Evolutionary conservation across 1,140 invertebrate genomes (phyloP), one percentile per base, ranked within the genome.

Genomic region (Argopecten irradians): DNA sequence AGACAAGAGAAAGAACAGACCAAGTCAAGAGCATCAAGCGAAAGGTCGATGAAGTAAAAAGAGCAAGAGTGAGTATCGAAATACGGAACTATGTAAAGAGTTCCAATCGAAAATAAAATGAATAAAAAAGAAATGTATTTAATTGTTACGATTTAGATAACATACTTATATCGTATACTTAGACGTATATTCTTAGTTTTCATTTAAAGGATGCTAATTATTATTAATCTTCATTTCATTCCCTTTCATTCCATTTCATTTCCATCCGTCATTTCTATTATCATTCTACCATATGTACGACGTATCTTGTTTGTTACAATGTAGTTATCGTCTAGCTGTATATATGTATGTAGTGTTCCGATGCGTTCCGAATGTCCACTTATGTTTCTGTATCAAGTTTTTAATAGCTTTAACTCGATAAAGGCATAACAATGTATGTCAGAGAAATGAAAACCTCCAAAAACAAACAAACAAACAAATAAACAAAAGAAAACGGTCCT

Each of bases 41-140:
- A 36, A 91, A 91, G 55, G 91, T 94, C 5, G 90, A 93, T 39
- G 93, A 94, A 82, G 85, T 93, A 32, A 92, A 92, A 28, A 91
- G 91, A 87, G 90, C 89, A n/a, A 91, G 89, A 90, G 55, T 71
- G 55, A 71, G 55, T 71, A 28, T 71, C n/a, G 5, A n/a, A n/a
- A 28, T n/a, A 16, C 0, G 13, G 33, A 33, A 82, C 35, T 83
- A 0, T 16, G 22, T 41, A 0, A 83, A 36, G 71, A 11, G 34
- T 13, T 11, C 16, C 28, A 83, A 11, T 16, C 82, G n/a, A 34
- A 34, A 71, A 35, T 34, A 34, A 34, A 13, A 84, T 13, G 19
- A 32, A 34, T 28, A 32, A 34, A 33, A 11, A n/a, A 13, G 2
- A 87, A 35, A 9, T 19, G 8, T 11, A n/a, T 82, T 82, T 34